These are phyloP conservation scores for Salarias fasciatus DNA, from an alignment of 2,797 vertebrate species.

Conservation along the genomic window DNA sequence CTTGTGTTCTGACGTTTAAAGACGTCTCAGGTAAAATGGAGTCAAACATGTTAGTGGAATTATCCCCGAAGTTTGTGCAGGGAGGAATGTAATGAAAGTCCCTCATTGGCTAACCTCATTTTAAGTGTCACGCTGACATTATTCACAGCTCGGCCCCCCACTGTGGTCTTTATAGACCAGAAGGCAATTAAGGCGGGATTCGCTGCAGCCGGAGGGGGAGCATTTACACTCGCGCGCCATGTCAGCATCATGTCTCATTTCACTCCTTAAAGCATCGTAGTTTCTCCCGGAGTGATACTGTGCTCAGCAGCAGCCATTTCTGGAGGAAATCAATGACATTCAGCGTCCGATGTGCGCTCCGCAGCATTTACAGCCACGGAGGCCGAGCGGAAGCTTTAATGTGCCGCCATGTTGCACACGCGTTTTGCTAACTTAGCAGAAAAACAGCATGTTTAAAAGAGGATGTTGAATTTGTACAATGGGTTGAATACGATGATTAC, in stretches of 20 bases:
- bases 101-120: not conserved
- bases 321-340: constrained; percentile 8
- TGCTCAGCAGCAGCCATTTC: not conserved
- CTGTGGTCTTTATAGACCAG: not conserved
- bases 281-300: not conserved
- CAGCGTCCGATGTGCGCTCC: not conserved
- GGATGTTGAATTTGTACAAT: not conserved
- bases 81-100: no score
- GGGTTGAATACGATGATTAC: no score
- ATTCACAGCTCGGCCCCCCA: not conserved
- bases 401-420: not conserved
- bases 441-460: not conserved
- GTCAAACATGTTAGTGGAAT: no score
- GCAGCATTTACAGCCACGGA: constrained; percentile 5
- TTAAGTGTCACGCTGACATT: not conserved
- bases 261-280: not conserved
- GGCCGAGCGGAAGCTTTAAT: not conserved
- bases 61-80: no score
- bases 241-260: constrained; percentile 4
- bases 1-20: no score
- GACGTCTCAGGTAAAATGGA: no score
- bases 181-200: not conserved
- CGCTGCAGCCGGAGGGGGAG: not conserved
- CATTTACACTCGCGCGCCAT: not conserved
- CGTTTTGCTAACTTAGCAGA: not conserved